Conservation (phyloP, 2,113 vertebrate genomes). For the human region DNA sequence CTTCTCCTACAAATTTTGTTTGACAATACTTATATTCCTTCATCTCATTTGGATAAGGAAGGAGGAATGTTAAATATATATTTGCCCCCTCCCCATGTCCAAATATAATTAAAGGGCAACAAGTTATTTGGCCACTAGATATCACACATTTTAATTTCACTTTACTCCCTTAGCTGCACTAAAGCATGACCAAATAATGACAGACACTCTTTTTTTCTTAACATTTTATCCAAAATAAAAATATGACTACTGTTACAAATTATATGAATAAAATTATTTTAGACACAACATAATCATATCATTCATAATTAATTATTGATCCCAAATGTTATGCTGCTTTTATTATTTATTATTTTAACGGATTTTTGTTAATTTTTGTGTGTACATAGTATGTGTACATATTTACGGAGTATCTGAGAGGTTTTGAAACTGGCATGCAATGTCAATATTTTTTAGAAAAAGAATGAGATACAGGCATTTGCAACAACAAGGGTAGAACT, state of each 20-base stretch:
- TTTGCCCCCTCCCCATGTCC: not conserved
- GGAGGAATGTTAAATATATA: not conserved
- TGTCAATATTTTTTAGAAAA: too few species aligned
- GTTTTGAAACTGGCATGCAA: too few species aligned
- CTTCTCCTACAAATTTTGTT: not conserved
- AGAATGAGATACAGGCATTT: too few species aligned
- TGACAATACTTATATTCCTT: not conserved
- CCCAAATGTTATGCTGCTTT: not conserved
- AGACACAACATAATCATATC: not conserved
- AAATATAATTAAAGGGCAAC: not conserved
- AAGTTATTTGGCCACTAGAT: not conserved
- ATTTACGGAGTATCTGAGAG: too few species aligned
- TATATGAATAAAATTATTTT: not conserved
- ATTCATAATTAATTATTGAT: not conserved
- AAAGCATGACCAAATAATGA: not conserved
- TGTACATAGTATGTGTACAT: too few species aligned
- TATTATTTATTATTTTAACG: too few species aligned
- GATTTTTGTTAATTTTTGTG: too few species aligned
- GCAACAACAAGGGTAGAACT: too few species aligned
- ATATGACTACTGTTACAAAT: not conserved
- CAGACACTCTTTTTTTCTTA: not conserved
- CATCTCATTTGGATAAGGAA: not conserved
- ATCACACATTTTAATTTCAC: not conserved
- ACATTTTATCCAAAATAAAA: not conserved
- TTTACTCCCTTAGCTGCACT: not conserved